Conservation (phyloP, 2,797 vertebrate genomes). For the Monodelphis domestica region DNA sequence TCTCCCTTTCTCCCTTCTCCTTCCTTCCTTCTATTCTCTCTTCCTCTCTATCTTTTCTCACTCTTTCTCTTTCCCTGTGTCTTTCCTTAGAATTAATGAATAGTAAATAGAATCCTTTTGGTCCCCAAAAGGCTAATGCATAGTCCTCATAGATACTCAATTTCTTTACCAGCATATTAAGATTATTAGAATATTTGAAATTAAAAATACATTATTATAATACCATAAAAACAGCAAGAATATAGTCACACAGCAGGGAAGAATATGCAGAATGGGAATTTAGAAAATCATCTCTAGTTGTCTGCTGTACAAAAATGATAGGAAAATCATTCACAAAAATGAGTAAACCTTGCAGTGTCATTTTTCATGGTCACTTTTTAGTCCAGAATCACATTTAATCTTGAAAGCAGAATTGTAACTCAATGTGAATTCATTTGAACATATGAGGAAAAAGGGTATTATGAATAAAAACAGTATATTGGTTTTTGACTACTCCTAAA, state of each 20-base stretch:
- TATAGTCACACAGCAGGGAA: conserved; percentile 37
- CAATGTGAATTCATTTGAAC: conserved; percentile 54
- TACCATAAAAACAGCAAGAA: conserved; percentile 28
- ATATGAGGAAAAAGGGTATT: conserved; percentile 32
- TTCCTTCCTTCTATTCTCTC: too few species aligned
- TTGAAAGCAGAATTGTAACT: conserved; percentile 54
- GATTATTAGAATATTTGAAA: conserved; percentile 6
- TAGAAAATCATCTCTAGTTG: conserved; percentile 49
- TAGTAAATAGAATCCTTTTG: conserved; percentile 17
- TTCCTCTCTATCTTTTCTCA: background rate
- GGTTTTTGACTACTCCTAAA: conserved; percentile 9
- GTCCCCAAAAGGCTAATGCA: background rate
- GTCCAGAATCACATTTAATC: background rate
- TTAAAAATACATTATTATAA: background rate
- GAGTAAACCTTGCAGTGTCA: conserved; percentile 41
- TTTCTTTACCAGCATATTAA: conserved; percentile 5
- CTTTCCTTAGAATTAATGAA: background rate
- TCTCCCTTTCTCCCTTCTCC: background rate
- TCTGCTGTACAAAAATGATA: conserved; percentile 46
- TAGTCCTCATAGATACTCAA: background rate
- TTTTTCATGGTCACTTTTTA: conserved; percentile 64
- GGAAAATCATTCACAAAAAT: conserved; percentile 23
- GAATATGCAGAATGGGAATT: conserved; percentile 51
- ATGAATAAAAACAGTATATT: conserved; percentile 22
- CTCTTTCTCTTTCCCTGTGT: background rate